Evolutionary conservation across 2,888 invertebrate species (phyloP).

Genomic region (Lydus trimaculatus): DNA sequence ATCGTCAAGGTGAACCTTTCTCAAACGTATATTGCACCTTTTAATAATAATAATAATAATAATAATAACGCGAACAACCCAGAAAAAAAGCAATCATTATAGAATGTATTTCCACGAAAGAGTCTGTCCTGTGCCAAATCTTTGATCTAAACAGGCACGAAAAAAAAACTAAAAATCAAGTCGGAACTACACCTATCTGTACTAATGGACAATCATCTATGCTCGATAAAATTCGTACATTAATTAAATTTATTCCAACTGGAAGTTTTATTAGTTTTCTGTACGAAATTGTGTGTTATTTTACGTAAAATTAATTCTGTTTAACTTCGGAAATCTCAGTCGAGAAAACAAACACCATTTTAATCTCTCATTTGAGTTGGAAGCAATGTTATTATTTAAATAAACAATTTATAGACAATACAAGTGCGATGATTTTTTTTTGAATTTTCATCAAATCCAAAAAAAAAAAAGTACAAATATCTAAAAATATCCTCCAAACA

Average conservation of each 20-base stretch:
- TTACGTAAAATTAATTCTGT: constrained; percentile 13
- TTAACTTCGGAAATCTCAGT: constrained; percentile 15
- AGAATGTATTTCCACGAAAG: neutral
- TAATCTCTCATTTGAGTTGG: constrained; percentile 17
- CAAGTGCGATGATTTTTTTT: neutral
- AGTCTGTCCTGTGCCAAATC: neutral
- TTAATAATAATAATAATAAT: neutral
- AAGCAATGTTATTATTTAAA: constrained; percentile 8
- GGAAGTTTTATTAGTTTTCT: neutral
- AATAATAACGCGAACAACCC: neutral
- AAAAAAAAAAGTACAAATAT: neutral
- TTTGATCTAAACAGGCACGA: neutral
- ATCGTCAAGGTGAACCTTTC: neutral
- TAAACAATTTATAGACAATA: neutral
- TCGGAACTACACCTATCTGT: neutral
- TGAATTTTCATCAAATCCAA: neutral
- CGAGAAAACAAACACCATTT: constrained; percentile 19
- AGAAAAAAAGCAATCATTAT: neutral
- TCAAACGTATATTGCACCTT: neutral
- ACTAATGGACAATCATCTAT: neutral
- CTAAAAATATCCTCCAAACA: neutral
- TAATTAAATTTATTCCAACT: neutral
- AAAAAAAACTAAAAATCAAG: neutral
- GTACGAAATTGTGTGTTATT: constrained; percentile 14
- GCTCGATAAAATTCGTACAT: neutral